phyloP scores from a whole-genome alignment of 2,113 vertebrate genomes.

The Orcinus orca region DNA sequence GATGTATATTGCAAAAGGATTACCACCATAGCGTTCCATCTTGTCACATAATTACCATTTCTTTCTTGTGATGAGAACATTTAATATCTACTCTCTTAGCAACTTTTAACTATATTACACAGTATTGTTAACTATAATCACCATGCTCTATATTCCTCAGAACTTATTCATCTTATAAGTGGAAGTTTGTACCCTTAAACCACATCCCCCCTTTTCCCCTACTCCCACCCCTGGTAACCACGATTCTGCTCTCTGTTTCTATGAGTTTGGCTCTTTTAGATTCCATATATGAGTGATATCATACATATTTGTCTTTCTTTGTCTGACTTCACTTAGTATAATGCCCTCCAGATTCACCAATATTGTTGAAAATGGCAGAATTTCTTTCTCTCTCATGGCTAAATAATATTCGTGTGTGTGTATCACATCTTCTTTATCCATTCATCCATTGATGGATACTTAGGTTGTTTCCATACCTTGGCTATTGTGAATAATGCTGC shows the following conservation, averaged over 20 bases:
- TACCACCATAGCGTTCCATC: neutral
- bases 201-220: neutral
- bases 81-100: neutral
- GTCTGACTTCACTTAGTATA: neutral
- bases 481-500: neutral
- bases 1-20: neutral
- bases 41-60: neutral
- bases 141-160: neutral
- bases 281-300: neutral
- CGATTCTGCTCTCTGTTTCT: neutral
- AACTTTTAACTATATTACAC: neutral
- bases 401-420: neutral
- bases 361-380: neutral
- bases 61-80: neutral
- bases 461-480: neutral
- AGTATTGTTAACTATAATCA: neutral
- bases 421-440: neutral
- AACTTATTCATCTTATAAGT: neutral
- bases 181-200: neutral
- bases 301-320: neutral
- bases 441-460: neutral
- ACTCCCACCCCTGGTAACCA: neutral
- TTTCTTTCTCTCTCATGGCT: neutral
- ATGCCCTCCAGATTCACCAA: neutral
- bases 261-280: neutral